A percentile compares a stretch with the other conserved stretches of the same genome.
Conservation (phyloP, 1,140 invertebrate genomes). For the Paraescarpia echinospica region DNA sequence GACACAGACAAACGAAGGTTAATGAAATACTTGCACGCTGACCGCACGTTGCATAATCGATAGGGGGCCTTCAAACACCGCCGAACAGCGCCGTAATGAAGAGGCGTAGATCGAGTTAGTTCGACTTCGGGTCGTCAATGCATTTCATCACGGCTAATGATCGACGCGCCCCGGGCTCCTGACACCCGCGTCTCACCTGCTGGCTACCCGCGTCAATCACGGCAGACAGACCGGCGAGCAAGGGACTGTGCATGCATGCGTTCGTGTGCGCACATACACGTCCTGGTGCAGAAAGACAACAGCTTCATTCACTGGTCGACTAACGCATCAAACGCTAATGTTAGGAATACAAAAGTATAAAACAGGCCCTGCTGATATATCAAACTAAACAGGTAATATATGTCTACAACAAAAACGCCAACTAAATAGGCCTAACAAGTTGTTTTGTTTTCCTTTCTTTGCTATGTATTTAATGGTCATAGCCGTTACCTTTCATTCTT, state of each 20-base stretch:
- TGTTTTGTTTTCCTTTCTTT: too few species aligned
- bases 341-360: too few species aligned
- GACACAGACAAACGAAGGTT: not conserved
- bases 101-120: not conserved
- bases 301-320: not conserved
- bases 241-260: not conserved
- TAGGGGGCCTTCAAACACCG: not conserved
- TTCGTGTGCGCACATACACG: not conserved
- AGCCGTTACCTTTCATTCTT: too few species aligned
- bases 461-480: too few species aligned
- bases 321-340: too few species aligned
- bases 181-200: not conserved
- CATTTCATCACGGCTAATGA: slow-evolving; percentile 5
- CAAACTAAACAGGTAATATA: too few species aligned
- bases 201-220: not conserved
- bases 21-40: slow-evolving; percentile 5
- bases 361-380: too few species aligned
- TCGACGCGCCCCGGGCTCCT: not conserved
- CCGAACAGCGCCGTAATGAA: slow-evolving; percentile 3
- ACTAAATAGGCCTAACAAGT: too few species aligned
- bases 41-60: not conserved
- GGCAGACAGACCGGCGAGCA: too few species aligned
- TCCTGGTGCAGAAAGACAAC: not conserved
- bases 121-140: slow-evolving; percentile 3
- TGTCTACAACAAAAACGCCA: too few species aligned